A percentile compares a stretch with the other conserved stretches of the same genome.
These are phyloP conservation scores for Tubulanus polymorphus DNA, from an alignment of 2,888 invertebrate species.

Conservation along the genomic window DNA sequence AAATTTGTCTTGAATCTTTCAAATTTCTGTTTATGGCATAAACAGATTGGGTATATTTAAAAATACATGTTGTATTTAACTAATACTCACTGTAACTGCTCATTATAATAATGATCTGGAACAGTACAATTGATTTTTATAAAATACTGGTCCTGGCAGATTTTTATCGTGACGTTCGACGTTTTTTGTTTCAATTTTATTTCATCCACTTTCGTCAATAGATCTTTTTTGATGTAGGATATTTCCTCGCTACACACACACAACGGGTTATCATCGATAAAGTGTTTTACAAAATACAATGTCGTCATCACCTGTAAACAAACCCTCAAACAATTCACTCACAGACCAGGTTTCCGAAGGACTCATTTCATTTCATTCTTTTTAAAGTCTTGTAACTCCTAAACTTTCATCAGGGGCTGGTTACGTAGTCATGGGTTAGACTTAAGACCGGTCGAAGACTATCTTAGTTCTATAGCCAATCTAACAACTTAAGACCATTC, in stretches of 20 bases:
- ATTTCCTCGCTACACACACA: constrained; percentile 72
- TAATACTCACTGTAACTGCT: constrained; percentile 55
- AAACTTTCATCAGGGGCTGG: too few relatives aligned
- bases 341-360: too few relatives aligned
- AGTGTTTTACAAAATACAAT: constrained; percentile 63
- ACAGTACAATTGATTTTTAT: constrained; percentile 61
- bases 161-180: constrained; percentile 61
- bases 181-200: constrained; percentile 67
- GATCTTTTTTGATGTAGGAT: constrained; percentile 58
- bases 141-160: constrained; percentile 62
- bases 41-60: background rate
- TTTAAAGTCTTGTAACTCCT: too few relatives aligned
- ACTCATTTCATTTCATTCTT: too few relatives aligned
- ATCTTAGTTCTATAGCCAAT: too few relatives aligned
- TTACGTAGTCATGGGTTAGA: too few relatives aligned
- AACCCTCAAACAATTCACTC: too few relatives aligned
- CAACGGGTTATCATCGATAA: constrained; percentile 67
- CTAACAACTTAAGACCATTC: too few relatives aligned
- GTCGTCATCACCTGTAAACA: constrained; percentile 60
- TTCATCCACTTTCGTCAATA: constrained; percentile 58
- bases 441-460: too few relatives aligned
- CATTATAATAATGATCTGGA: constrained; percentile 65
- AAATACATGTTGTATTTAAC: background rate
- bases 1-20: background rate
- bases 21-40: background rate